Conservation (phyloP, 2,888 invertebrate genomes). For the Caenorhabditis angaria region DNA sequence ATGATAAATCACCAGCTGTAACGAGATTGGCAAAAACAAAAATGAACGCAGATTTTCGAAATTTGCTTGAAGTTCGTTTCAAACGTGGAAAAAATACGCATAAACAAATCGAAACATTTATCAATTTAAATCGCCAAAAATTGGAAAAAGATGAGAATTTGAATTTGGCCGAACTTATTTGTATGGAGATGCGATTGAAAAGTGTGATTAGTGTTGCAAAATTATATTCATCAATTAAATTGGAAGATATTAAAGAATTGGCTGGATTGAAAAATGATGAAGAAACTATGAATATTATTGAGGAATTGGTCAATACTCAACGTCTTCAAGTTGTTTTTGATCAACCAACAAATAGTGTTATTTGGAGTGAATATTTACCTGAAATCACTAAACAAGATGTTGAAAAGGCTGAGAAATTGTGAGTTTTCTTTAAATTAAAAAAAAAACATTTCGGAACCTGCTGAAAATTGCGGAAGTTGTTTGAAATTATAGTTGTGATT, state of each 20-base stretch:
- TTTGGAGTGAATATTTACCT: slow-evolving; percentile 25
- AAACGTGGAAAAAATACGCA: slow-evolving; percentile 8
- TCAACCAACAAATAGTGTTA: slow-evolving; percentile 10
- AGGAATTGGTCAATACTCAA: slow-evolving; percentile 17
- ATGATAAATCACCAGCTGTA: slow-evolving; percentile 5
- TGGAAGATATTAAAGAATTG: slow-evolving; percentile 20
- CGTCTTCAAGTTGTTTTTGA: slow-evolving; percentile 24
- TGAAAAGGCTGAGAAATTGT: slow-evolving; percentile 17
- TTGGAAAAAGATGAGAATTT: slow-evolving; percentile 42
- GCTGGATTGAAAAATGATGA: slow-evolving; percentile 10
- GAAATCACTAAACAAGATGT: slow-evolving; percentile 14
- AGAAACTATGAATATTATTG: slow-evolving; percentile 10
- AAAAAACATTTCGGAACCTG: no score
- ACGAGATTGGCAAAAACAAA: slow-evolving; percentile 14
- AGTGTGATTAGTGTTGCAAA: slow-evolving; percentile 39
- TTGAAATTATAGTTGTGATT: no score
- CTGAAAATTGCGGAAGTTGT: no score
- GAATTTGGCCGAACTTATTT: slow-evolving; percentile 32
- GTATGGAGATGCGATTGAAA: slow-evolving; percentile 36
- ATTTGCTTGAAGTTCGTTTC: slow-evolving; percentile 19
- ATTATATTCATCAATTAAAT: slow-evolving; percentile 26
- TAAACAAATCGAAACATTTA: neutral
- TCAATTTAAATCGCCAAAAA: neutral
- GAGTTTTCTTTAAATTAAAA: slow-evolving; percentile 7
- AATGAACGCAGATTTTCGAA: slow-evolving; percentile 11